These are phyloP conservation scores for human (Homo sapiens) DNA, from an alignment of 2,113 vertebrate species.

Conservation along the genomic window GRCh38 chr5:166564501-166565000, in stretches of 20 bases:
- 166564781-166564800: not conserved
- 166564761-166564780: not conserved
- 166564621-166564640: not conserved
- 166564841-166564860: not conserved
- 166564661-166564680: not conserved
- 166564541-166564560: too few species aligned
- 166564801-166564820: not conserved
- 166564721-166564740: not conserved
- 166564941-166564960: not conserved
- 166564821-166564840: not conserved
- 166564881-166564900: not conserved
- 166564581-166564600: not conserved
- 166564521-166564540: too few species aligned
- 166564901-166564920: not conserved
- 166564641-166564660: not conserved
- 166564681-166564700: not conserved
- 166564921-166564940: not conserved
- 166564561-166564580: not conserved
- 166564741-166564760: not conserved
- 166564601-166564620: not conserved
- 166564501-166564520: too few species aligned
- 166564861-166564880: not conserved
- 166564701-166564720: not conserved
- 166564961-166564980: not conserved
- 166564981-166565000: not conserved